These are phyloP conservation scores for Meteorus colon DNA, from an alignment of 2,888 invertebrate genomes.

Conservation along the genomic window DNA sequence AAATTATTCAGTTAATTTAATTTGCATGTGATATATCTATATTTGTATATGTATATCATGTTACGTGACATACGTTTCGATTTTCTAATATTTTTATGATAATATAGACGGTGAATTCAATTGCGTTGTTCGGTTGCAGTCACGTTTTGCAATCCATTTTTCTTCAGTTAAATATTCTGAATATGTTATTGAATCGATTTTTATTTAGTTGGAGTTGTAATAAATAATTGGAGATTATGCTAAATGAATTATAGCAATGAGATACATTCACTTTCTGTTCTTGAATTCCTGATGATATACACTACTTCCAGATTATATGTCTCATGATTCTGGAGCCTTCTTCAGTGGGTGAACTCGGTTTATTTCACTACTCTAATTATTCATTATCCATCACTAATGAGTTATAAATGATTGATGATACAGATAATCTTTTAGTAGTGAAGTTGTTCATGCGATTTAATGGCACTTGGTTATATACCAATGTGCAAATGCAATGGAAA, in stretches of 20 bases:
- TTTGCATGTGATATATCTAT: slow-evolving; percentile 54
- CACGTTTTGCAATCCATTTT: neutral
- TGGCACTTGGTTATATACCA: neutral
- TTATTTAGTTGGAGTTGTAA: no score
- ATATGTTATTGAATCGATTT: neutral
- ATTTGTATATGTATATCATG: neutral
- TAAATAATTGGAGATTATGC: no score
- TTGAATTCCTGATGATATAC: no score
- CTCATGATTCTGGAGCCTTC: no score
- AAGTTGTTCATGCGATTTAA: slow-evolving; percentile 22
- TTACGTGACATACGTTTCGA: slow-evolving; percentile 1
- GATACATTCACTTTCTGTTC: no score
- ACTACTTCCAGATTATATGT: no score
- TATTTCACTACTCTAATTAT: no score
- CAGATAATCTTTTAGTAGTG: slow-evolving; percentile 22
- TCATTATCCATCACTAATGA: no score
- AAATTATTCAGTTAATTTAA: slow-evolving; percentile 67
- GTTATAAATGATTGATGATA: neutral
- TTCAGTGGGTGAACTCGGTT: no score
- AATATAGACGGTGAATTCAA: neutral
- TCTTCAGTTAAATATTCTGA: neutral
- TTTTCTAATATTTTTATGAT: neutral
- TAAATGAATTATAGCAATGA: no score
- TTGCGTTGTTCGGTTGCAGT: no score
- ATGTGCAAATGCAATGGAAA: slow-evolving; percentile 45